Conservation (phyloP, 2,888 invertebrate species). For the Entomobrya proxima region DNA sequence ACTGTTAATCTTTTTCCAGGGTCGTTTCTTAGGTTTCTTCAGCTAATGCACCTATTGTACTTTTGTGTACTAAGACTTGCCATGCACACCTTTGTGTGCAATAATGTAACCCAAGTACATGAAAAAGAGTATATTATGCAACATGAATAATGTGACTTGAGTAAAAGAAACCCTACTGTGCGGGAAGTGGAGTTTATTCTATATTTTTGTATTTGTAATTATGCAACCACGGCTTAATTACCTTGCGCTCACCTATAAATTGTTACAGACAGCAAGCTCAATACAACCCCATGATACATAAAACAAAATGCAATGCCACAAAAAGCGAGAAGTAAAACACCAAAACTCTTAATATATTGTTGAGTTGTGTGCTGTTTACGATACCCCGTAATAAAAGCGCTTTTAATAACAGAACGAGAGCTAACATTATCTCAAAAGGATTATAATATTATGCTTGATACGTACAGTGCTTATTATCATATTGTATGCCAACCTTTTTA, state of each 20-base stretch:
- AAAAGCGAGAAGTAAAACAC: no score
- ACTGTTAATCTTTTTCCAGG: no score
- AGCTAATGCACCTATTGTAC: no score
- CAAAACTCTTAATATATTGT: not conserved
- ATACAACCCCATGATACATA: no score
- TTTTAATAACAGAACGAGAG: constrained; percentile 36
- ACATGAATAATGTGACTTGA: no score
- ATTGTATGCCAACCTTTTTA: constrained; percentile 33
- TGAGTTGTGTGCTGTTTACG: constrained; percentile 28
- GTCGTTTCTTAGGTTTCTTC: no score
- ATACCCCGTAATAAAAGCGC: constrained; percentile 38
- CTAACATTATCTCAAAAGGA: not conserved
- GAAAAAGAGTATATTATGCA: no score
- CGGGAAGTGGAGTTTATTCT: constrained; percentile 56
- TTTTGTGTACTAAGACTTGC: no score
- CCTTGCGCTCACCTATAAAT: constrained; percentile 4
- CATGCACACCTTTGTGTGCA: no score
- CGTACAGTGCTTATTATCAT: not conserved
- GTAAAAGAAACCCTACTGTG: constrained; percentile 62
- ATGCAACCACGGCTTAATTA: constrained; percentile 62
- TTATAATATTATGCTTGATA: not conserved
- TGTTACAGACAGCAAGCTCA: not conserved
- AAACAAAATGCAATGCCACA: no score
- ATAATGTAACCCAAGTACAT: no score
- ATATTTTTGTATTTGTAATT: constrained; percentile 58